Conservation (phyloP, 2,797 vertebrate genomes). For the Coccyzus lansbergi region DNA sequence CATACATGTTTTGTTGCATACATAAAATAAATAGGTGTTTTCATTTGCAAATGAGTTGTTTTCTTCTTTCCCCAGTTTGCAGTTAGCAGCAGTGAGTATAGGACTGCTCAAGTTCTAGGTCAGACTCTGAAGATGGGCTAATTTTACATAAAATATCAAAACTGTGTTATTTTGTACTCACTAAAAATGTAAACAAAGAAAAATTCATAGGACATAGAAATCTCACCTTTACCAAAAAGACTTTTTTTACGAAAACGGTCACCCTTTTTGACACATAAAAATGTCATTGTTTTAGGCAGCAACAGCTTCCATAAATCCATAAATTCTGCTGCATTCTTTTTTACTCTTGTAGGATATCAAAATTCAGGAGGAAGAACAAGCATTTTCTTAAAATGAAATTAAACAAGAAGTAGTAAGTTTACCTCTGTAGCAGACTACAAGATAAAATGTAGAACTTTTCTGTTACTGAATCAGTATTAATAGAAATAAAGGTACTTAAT, state of each 20-base stretch:
- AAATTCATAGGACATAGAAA: background rate
- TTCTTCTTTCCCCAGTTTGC: background rate
- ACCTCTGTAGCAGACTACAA: background rate
- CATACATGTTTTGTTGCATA: background rate
- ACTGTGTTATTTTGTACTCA: background rate
- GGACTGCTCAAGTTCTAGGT: background rate
- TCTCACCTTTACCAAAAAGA: too few species aligned
- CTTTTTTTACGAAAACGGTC: background rate
- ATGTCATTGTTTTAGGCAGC: background rate
- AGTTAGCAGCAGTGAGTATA: background rate
- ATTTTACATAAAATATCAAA: background rate
- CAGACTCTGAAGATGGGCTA: background rate
- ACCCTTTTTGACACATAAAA: background rate
- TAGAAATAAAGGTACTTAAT: background rate
- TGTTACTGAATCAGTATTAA: background rate
- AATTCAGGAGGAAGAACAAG: background rate
- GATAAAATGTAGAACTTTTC: background rate
- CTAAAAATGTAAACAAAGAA: background rate
- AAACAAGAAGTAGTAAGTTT: background rate
- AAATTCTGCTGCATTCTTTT: background rate
- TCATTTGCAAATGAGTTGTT: background rate
- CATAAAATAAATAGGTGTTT: background rate
- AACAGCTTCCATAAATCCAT: background rate
- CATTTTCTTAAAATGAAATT: background rate
- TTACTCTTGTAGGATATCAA: background rate